Conservation (phyloP, 2,113 vertebrate species). For the Thamnophis sirtalis region DNA sequence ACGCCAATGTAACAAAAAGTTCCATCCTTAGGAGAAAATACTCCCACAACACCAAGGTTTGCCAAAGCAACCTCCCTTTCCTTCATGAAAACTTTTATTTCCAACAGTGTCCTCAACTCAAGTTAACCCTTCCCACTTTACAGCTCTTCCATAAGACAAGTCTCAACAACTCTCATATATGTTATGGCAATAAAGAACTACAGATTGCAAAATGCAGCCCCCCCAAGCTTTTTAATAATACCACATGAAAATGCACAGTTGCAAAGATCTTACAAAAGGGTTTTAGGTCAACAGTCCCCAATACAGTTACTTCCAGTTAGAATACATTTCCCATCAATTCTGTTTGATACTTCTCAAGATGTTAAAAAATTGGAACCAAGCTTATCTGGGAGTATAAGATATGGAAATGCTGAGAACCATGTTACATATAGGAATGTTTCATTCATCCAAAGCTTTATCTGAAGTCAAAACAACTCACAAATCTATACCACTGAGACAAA, state of each 20-base stretch:
- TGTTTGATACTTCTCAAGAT: neutral
- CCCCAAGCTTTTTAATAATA: neutral
- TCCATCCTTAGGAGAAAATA: neutral
- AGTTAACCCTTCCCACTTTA: neutral
- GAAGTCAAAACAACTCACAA: constrained; percentile 17
- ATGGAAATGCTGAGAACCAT: too few species aligned
- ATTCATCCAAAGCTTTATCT: constrained; percentile 23
- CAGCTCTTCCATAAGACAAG: too few species aligned
- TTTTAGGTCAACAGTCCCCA: neutral
- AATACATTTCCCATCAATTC: neutral
- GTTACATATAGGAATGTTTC: neutral
- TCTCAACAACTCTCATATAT: too few species aligned
- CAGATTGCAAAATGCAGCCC: neutral
- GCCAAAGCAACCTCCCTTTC: neutral
- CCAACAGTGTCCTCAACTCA: neutral
- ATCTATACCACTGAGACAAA: neutral
- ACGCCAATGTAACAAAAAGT: neutral
- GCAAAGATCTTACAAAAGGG: neutral
- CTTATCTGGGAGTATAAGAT: neutral
- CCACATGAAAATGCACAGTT: neutral
- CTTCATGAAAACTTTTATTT: neutral
- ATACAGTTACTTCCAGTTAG: constrained; percentile 15
- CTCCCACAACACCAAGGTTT: neutral
- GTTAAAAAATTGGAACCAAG: neutral
- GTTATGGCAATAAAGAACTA: neutral